Conservation (phyloP, 2,797 vertebrate species). For the Muraenolepis orangiensis region DNA sequence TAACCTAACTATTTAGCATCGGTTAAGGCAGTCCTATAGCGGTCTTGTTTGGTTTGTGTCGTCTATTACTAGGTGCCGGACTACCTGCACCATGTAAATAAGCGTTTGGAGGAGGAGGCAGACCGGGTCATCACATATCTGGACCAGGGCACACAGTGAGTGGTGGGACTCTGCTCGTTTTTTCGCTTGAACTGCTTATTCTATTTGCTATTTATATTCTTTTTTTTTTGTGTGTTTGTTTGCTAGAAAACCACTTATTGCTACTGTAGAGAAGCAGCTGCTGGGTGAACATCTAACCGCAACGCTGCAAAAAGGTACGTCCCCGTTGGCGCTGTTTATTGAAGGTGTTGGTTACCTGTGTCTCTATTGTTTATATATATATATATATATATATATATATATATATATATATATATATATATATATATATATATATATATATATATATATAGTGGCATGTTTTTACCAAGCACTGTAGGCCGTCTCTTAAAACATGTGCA, state of each 20-base stretch:
- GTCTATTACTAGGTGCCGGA: conserved; percentile 84
- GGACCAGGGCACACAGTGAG: conserved; percentile 99
- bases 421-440: no score
- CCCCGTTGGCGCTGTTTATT: background rate
- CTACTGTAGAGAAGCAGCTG: conserved; percentile 96
- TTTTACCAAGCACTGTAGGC: no score
- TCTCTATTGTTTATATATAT: no score
- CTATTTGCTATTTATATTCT: background rate
- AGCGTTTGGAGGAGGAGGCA: conserved; percentile 96
- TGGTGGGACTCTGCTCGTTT: conserved; percentile 24
- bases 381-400: no score
- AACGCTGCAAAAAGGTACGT: conserved; percentile 95
- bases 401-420: no score
- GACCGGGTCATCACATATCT: conserved; percentile 98
- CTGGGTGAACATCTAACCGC: conserved; percentile 97
- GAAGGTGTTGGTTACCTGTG: background rate
- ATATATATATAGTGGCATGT: no score
- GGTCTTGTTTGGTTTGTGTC: background rate
- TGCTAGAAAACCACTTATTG: conserved; percentile 93
- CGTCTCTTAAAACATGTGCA: no score
- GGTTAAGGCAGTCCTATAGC: background rate
- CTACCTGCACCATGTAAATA: conserved; percentile 98
- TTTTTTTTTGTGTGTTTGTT: background rate
- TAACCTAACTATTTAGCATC: background rate
- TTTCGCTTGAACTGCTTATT: background rate